These are phyloP conservation scores for Perdita meconis DNA, from an alignment of 2,888 invertebrate genomes.

Conservation along the genomic window DNA sequence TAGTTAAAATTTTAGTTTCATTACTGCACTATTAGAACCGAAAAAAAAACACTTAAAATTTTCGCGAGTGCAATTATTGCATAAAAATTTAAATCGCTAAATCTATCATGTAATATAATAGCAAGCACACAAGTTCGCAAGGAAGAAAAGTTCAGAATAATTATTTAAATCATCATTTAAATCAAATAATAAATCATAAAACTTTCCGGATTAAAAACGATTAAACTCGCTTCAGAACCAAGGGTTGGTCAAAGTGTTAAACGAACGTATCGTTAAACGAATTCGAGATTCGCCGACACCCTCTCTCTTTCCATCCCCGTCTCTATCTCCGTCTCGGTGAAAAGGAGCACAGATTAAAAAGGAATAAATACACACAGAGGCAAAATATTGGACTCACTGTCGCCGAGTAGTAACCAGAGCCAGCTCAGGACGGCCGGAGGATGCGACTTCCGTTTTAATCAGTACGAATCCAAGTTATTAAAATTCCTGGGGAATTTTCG, in stretches of 20 bases:
- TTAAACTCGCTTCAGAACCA: too few relatives aligned
- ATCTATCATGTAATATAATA: too few relatives aligned
- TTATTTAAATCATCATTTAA: too few relatives aligned
- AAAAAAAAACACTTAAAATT: too few relatives aligned
- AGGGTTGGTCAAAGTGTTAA: neutral
- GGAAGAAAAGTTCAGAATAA: too few relatives aligned
- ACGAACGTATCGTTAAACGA: neutral
- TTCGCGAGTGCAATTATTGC: too few relatives aligned
- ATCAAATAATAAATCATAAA: too few relatives aligned
- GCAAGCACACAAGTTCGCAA: too few relatives aligned
- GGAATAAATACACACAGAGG: constrained; percentile 44
- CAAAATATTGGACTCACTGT: constrained; percentile 52
- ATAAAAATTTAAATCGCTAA: too few relatives aligned
- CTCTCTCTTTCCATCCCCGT: neutral
- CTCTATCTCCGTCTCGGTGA: neutral
- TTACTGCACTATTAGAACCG: too few relatives aligned
- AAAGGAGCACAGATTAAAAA: constrained; percentile 22
- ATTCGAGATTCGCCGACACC: neutral
- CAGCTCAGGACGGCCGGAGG: constrained; percentile 37
- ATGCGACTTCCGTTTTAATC: constrained; percentile 72
- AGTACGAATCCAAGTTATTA: constrained; percentile 74
- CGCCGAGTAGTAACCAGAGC: constrained; percentile 25
- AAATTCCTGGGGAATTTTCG: constrained; percentile 71
- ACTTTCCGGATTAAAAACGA: too few relatives aligned
- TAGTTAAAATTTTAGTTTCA: too few relatives aligned